Evolutionary conservation across 1,140 invertebrate species (phyloP).

Genomic region (Zeugodacus cucurbitae): DNA sequence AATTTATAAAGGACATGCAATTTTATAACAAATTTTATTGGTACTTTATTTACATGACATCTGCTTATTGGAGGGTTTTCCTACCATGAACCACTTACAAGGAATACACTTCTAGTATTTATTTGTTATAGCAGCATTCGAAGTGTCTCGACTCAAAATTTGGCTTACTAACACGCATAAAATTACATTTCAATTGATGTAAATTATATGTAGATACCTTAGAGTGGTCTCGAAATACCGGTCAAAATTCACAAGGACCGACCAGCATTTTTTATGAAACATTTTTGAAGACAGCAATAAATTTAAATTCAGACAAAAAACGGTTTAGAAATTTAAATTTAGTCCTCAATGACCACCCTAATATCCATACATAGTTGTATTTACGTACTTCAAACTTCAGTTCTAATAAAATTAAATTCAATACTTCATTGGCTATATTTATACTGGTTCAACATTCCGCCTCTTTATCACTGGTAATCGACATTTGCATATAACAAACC

Average conservation of each 20-base stretch:
- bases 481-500: background rate
- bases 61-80: background rate
- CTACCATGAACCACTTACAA: too few species aligned
- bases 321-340: too few species aligned
- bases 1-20: background rate
- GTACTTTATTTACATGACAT: background rate
- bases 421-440: background rate
- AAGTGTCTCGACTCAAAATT: background rate
- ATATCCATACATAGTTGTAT: background rate
- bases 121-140: background rate
- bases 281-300: too few species aligned
- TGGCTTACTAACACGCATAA: background rate
- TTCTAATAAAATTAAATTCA: background rate
- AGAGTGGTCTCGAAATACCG: background rate
- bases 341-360: background rate
- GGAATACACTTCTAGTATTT: background rate
- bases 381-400: background rate
- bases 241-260: too few species aligned
- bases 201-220: too few species aligned
- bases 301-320: too few species aligned
- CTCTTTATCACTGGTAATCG: background rate
- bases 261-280: too few species aligned
- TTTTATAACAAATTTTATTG: background rate
- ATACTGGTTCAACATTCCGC: too few species aligned
- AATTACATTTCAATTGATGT: background rate